phyloP scores from a whole-genome alignment of 2,113 vertebrate genomes.

The Oxyura jamaicensis region DNA sequence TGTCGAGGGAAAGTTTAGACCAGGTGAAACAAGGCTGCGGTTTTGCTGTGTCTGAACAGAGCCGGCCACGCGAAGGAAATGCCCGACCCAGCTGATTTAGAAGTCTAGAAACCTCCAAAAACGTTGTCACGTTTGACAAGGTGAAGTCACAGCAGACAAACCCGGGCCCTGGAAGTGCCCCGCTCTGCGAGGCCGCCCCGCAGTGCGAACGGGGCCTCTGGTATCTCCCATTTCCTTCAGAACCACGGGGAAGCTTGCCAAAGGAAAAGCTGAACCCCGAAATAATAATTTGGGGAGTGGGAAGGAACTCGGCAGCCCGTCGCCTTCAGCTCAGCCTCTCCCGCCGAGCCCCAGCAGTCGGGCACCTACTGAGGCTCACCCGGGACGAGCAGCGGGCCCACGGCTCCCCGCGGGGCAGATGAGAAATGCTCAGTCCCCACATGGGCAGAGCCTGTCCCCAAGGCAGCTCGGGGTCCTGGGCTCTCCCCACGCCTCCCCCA shows the following conservation, averaged over 20 bases:
- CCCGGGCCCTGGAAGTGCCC: neutral
- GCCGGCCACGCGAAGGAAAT: neutral
- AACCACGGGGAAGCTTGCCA: neutral
- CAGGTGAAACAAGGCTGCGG: neutral
- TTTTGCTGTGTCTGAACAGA: rapidly evolving
- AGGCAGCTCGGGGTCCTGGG: rapidly evolving
- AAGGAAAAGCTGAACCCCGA: rapidly evolving
- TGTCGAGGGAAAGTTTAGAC: neutral
- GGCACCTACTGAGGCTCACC: rapidly evolving
- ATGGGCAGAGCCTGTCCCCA: neutral
- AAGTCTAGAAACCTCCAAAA: neutral
- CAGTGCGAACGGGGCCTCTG: neutral
- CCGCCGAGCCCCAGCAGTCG: rapidly evolving
- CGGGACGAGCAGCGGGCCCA: neutral
- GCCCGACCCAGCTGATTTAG: rapidly evolving
- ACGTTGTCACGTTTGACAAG: rapidly evolving
- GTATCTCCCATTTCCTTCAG: neutral
- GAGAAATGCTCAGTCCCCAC: neutral
- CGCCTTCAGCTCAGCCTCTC: neutral
- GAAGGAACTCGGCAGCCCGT: neutral
- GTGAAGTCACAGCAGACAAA: neutral
- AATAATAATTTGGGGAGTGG: neutral
- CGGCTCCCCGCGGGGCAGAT: rapidly evolving
- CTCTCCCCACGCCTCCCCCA: neutral
- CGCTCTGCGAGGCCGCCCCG: neutral